phyloP scores from a whole-genome alignment of 2,888 invertebrate genomes.

The Melinaea marsaeus region DNA sequence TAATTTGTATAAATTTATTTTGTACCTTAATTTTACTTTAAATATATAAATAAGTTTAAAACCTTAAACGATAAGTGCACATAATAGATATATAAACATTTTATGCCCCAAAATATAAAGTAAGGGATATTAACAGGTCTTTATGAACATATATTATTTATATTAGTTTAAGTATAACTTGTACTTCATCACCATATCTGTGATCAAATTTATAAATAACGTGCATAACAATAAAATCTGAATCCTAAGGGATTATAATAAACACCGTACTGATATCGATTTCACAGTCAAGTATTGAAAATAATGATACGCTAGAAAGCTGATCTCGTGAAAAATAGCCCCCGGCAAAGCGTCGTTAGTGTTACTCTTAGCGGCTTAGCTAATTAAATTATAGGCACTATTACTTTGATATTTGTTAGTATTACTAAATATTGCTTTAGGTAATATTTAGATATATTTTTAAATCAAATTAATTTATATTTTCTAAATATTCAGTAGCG shows the following conservation, averaged over 20 bases:
- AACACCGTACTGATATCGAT: constrained; percentile 7
- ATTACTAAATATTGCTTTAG: too few relatives aligned
- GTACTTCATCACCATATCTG: neutral
- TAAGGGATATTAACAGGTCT: neutral
- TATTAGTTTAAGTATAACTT: neutral
- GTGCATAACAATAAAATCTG: neutral
- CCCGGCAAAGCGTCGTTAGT: neutral
- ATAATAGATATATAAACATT: too few relatives aligned
- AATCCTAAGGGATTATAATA: neutral
- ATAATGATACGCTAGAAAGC: constrained; percentile 24
- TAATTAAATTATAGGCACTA: neutral
- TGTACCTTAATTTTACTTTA: too few relatives aligned
- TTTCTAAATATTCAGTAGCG: too few relatives aligned
- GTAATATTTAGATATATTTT: too few relatives aligned
- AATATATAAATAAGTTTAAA: too few relatives aligned
- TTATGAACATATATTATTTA: neutral
- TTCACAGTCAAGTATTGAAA: constrained; percentile 9
- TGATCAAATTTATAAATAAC: neutral
- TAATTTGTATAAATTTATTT: too few relatives aligned
- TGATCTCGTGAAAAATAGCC: constrained; percentile 36
- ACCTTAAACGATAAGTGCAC: too few relatives aligned
- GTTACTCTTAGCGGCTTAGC: constrained; percentile 28
- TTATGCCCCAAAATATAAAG: too few relatives aligned
- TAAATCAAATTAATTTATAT: too few relatives aligned
- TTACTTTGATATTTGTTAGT: too few relatives aligned